Percentiles rank a stretch among this genome's conserved stretches.
These are phyloP conservation scores for Aleadryas rufinucha DNA, from an alignment of 2,113 vertebrate species.

Conservation along the genomic window DNA sequence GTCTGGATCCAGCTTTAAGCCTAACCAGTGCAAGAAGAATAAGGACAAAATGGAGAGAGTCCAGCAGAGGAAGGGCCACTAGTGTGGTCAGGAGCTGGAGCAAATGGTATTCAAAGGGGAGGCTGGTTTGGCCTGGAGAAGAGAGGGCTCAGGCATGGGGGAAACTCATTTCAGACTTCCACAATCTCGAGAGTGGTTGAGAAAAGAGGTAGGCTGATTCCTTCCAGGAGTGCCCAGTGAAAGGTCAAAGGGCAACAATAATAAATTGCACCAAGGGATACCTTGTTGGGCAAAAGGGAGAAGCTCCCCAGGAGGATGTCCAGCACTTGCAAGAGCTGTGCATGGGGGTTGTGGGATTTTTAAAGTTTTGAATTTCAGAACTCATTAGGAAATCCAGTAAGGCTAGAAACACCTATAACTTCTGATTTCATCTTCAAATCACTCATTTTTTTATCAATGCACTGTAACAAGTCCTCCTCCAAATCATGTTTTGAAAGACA, in stretches of 20 bases:
- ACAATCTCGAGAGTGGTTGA: accelerated
- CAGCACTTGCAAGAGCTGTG: not conserved
- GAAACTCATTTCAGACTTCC: not conserved
- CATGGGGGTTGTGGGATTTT: not conserved
- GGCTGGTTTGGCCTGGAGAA: not conserved
- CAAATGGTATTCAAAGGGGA: not conserved
- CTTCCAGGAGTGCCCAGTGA: not conserved
- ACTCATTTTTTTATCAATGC: not conserved
- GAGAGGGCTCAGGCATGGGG: not conserved
- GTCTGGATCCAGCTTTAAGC: not conserved
- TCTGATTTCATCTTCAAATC: not conserved
- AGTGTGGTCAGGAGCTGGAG: not conserved
- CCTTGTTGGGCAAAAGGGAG: not conserved
- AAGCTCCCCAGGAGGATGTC: accelerated
- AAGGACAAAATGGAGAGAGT: not conserved
- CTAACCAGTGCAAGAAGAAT: not conserved
- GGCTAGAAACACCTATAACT: not conserved
- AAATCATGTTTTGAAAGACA: not conserved
- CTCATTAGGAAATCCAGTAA: not conserved
- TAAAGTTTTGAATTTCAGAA: not conserved
- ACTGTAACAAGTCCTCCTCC: not conserved
- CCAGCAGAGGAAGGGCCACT: not conserved
- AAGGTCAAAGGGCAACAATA: not conserved
- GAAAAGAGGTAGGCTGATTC: not conserved
- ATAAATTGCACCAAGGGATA: not conserved